A percentile compares a stretch with the other conserved stretches of the same genome.
phyloP scores from a whole-genome alignment of 1,140 invertebrate genomes.

The Popillia japonica region DNA sequence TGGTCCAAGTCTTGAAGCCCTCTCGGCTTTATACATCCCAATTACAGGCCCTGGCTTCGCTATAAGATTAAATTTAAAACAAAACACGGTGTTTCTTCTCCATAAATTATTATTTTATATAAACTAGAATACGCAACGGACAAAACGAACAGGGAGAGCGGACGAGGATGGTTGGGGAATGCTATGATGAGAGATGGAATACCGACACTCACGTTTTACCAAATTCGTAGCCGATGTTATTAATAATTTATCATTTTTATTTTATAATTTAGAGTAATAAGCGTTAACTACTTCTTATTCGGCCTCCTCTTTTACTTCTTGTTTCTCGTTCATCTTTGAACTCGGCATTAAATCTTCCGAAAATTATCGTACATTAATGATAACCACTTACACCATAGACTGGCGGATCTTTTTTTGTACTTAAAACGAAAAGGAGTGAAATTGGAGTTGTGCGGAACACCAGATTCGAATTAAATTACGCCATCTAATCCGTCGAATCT shows the following conservation, averaged over 20 bases:
- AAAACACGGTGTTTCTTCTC: neutral
- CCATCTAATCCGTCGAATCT: too few relatives aligned
- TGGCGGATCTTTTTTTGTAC: neutral
- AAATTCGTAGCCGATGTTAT: constrained; percentile 28
- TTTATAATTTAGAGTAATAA: constrained; percentile 35
- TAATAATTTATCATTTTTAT: constrained; percentile 37
- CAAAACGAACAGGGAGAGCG: neutral
- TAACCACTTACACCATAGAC: too few relatives aligned
- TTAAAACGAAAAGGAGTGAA: too few relatives aligned
- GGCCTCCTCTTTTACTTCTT: neutral
- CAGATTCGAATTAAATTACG: too few relatives aligned
- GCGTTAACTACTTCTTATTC: constrained; percentile 23
- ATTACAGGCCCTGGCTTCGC: constrained; percentile 13
- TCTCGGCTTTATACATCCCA: constrained; percentile 27
- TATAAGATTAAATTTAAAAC: constrained; percentile 25
- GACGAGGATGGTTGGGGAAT: neutral
- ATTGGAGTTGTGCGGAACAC: too few relatives aligned
- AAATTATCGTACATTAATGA: neutral
- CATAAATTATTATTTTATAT: constrained; percentile 34
- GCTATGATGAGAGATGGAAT: neutral
- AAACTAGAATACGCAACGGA: constrained; percentile 23
- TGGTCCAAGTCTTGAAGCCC: neutral
- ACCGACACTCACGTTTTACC: constrained; percentile 13
- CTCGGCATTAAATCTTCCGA: neutral
- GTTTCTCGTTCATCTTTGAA: neutral